Evolutionary conservation across 2,113 vertebrate species (phyloP), one percentile per base, ranked within the genome.

Genomic region (Trematocara zebra): DNA sequence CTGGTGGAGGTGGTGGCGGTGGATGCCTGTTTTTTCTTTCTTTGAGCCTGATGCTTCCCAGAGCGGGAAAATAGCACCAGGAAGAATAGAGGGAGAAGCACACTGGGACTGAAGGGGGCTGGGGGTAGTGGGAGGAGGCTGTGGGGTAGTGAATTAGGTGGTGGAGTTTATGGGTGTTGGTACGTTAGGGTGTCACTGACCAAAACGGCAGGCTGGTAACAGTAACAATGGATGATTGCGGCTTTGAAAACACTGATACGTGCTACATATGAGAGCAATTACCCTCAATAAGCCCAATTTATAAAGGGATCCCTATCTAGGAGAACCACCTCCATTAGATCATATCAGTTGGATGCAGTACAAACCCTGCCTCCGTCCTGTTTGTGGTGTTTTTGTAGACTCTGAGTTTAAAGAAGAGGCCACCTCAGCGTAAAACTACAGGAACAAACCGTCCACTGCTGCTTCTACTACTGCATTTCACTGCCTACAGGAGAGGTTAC

Each of bases 61-160:
- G 85, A 87, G 95, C 93, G 95, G 95, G 95, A 96, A 96, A 94
- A 91, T 88, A 61, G 85, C 33, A 83, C 57, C 59, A 82, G 59
- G 51, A 80, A 74, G 51, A 74, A 82, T 83, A 82, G 79, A 56
- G 57, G 88, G 90, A 74, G 82, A n/a, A 4, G 2, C 42, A 52
- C 37, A 17, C 20, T 15, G 78, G 87, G 83, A 80, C 69, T 33
- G 84, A 56, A 67, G 85, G 64, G 20, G 52, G 12, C n/a, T 1
- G 42, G 74, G 74, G 74, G 78, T 33, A 6, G 56, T n/a, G 67
- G 85, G 72, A 88, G 89, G 90, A 28, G 82, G 69, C n/a, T 64
- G n/a, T 37, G 20, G 64, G 84, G 80, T 81, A 59, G 44, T 89
- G 87, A 53, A 82, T 89, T 82, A 74, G 74, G 35, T 82, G 78